Conservation (phyloP, 2,113 vertebrate species). For the Echinops telfairi region DNA sequence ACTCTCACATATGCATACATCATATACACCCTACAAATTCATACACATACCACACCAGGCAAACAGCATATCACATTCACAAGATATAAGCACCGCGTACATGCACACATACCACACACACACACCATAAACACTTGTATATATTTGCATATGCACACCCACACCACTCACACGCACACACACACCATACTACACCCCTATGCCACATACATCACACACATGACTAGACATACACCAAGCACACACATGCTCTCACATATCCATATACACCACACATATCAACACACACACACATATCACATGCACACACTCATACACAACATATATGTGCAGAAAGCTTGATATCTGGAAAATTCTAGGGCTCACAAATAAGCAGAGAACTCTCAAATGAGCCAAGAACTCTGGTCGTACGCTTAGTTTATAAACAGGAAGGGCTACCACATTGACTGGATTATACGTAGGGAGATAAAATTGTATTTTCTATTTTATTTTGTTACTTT, state of each 20-base stretch:
- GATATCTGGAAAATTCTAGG: background rate
- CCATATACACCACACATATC: background rate
- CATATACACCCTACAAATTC: background rate
- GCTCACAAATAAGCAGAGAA: slow-evolving; percentile 48
- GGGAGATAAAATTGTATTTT: background rate
- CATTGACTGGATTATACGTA: background rate
- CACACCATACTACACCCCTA: no score
- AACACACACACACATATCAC: background rate
- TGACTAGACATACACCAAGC: background rate
- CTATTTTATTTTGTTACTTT: no score
- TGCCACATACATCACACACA: background rate
- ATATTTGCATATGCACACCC: no score
- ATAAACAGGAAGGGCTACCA: background rate
- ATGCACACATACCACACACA: no score
- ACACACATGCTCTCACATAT: background rate
- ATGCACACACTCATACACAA: background rate
- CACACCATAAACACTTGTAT: no score
- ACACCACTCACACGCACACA: background rate
- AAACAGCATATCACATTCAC: no score
- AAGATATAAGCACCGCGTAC: no score
- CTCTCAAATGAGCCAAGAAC: slow-evolving; percentile 49
- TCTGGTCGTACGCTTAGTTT: slow-evolving; percentile 50
- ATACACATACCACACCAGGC: background rate
- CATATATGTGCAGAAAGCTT: background rate
- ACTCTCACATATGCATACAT: background rate